Evolutionary conservation across 2,797 vertebrate genomes (phyloP), one percentile per base, ranked within the genome.

Genomic region (Notoglanidium macrostoma): DNA sequence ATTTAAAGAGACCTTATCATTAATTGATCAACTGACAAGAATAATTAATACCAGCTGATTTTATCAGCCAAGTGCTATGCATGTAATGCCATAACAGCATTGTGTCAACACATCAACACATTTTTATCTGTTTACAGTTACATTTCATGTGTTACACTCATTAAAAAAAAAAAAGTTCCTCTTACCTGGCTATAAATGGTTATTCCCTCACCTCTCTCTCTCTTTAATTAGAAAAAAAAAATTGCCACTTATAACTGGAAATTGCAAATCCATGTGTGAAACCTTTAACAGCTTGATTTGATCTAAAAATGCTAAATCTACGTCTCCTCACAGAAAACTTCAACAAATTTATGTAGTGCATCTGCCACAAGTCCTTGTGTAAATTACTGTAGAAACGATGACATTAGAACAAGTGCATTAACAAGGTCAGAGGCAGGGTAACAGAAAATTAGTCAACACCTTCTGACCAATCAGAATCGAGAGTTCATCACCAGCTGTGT

Each of bases 381-480:
- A 35, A 32, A 4, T 21, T 32, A 17, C 65, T 19, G 68, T 23
- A 51, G 11, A 68, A 83, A 65, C 14, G 0, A 65, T 2, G 57
- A 19, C 7, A n/a, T 46, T 63, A 49, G 61, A 82, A 44, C 32
- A 44, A 83, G 44, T 1, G 46, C 44, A 83, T 67, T 6, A 83
- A 83, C 44, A 51, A 15, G 1, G 8, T 51, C 35, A 44, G 5
- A 44, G 10, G 32, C 19, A 59, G 12, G 32, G 10, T 61, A 6
- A 40, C 44, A 40, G 26, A 83, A 11, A 32, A 67, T 3, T 5
- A 49, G 26, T 29, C 44, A 19, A 67, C 59, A 49, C 23, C 2
- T 17, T 49, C 61, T 83, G 80, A 51, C 80, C 80, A 67, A 68
- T 83, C 63, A 65, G 80, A 82, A 61, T 81, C 4, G 35, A 46